Evolutionary conservation across 2,888 invertebrate genomes (phyloP).

Genomic region (Napeogenes sylphis): DNA sequence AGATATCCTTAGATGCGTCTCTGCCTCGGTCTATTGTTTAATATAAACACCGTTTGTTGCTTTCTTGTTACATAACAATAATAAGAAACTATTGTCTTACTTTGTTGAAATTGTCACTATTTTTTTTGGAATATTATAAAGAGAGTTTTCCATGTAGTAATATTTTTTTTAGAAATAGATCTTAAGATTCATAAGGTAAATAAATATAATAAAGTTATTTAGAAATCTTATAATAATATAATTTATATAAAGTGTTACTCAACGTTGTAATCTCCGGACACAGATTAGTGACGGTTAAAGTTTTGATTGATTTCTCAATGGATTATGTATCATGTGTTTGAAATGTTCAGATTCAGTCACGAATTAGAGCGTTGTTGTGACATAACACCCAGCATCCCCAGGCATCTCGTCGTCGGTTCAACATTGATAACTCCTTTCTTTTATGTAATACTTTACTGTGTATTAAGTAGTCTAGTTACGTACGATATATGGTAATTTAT

Average conservation of each 20-base stretch:
- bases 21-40: background rate
- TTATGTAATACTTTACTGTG: background rate
- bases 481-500: too few relatives aligned
- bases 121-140: too few relatives aligned
- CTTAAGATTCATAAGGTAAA: too few relatives aligned
- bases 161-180: too few relatives aligned
- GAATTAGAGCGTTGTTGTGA: conserved; percentile 45
- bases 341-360: conserved; percentile 43
- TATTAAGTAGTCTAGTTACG: background rate
- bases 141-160: too few relatives aligned
- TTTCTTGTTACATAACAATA: background rate
- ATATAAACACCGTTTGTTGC: background rate
- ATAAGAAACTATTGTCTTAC: background rate
- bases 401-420: background rate
- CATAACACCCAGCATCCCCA: conserved; percentile 21
- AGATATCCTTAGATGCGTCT: background rate
- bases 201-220: too few relatives aligned
- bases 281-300: conserved; percentile 20
- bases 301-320: conserved; percentile 46
- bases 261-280: conserved; percentile 13
- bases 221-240: background rate
- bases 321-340: conserved; percentile 27
- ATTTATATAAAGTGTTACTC: background rate
- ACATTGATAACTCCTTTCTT: background rate
- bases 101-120: too few relatives aligned